Base-by-base conservation (phyloP, 1,140 invertebrate species). In the Panagrolaimus sp. region DNA sequence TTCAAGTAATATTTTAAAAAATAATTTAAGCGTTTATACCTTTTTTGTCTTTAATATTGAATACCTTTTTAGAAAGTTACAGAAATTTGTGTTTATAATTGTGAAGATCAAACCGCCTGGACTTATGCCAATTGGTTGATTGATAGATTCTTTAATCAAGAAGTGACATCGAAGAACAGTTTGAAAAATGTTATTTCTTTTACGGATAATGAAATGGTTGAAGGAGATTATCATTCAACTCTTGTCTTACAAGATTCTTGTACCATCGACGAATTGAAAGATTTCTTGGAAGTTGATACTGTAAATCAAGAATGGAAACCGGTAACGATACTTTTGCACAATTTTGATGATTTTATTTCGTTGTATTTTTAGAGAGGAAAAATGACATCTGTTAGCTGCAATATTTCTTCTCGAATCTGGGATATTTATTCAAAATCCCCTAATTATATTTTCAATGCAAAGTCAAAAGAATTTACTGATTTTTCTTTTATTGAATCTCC, bases 21-120 rank as follows among this genome's bases (percentile, higher is more conserved):
- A n/a, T n/a, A n/a, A n/a, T n/a, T n/a, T n/a, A n/a, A n/a, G n/a
- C n/a, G 58, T 73, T 24, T n/a, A 14, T 48, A 28, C 17, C 47
- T 7, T 46, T 70, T 17, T 43, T 9, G 70, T 48, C 52, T 58
- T 67, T 26, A 38, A 68, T 14, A 17, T n/a, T 3, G 62, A 2
- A 28, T 62, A 21, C n/a, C 9, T 67, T 65, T 76, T 72, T 48
- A 76, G 77, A 67, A 74, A 65, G 66, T 74, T 17, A 48, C 62
- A 44, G 38, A 69, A 24, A 67, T 78, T 64, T 74, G 71, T 46
- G 48, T 45, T 47, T 26, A 73, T 10, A 76, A 79, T 66, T 63
- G 77, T 17, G 75, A 76, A 32, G 75, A 76, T 65, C 77, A 78
- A 47, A 79, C 76, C 21, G 75, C 64, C 4, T 76, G 75, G 75